These are phyloP conservation scores for Tridacna gigas DNA, from an alignment of 2,888 invertebrate genomes.

Conservation along the genomic window DNA sequence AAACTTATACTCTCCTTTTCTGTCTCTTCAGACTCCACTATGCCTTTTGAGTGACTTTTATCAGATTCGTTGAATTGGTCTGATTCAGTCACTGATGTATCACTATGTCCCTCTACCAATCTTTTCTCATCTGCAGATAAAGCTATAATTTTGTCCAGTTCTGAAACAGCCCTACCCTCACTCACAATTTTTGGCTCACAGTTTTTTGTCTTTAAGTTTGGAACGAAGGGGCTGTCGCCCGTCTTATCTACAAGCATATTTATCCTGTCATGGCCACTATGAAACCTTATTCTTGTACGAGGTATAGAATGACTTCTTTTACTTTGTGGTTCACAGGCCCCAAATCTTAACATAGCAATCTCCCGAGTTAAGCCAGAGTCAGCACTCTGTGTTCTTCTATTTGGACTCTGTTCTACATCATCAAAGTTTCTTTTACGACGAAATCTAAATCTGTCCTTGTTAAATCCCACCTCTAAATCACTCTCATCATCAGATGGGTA, in stretches of 20 bases:
- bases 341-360: constrained; percentile 60
- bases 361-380: constrained; percentile 70
- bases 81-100: constrained; percentile 41
- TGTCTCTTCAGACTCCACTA: background rate
- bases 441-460: constrained; percentile 40
- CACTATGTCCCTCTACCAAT: constrained; percentile 48
- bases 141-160: constrained; percentile 40
- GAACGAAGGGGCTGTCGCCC: background rate
- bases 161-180: constrained; percentile 18
- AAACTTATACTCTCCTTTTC: background rate
- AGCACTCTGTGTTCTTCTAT: constrained; percentile 47
- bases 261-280: constrained; percentile 47
- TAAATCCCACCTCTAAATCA: constrained; percentile 36
- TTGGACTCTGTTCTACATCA: constrained; percentile 63
- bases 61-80: constrained; percentile 19
- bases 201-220: constrained; percentile 8
- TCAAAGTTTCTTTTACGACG: constrained; percentile 65
- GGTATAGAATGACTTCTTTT: constrained; percentile 65
- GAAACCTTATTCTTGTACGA: constrained; percentile 57
- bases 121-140: constrained; percentile 57
- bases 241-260: background rate
- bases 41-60: background rate
- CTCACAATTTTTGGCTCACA: constrained; percentile 23
- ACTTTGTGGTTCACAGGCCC: constrained; percentile 67
- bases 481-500: constrained; percentile 74